Base-by-base conservation (phyloP, 2,113 vertebrate species). In the Paramormyrops kingsleyae region DNA sequence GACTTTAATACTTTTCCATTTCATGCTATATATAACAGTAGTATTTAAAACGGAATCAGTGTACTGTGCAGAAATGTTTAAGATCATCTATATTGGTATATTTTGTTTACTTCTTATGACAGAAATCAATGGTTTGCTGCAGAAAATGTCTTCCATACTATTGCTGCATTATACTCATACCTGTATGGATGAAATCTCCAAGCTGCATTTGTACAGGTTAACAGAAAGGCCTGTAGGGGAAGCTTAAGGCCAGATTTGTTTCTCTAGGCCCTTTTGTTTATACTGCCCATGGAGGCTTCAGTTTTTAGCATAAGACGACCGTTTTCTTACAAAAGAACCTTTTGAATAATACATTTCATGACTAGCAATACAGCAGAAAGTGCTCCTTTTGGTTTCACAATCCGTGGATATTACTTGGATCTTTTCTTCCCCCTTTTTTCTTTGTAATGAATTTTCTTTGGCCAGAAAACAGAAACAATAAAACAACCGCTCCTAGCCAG, bases 391-490 rank as follows among this genome's bases (percentile, higher is more conserved):
- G 24, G 3, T 86, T 89, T 89, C 83, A 70, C 49, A 89, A 89
- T 85, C 6, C n/a, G 0, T 49, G 35, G 2, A 85, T 49, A 50
- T n/a, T 42, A 46, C 21, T 83, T 46, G 31, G 15, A 83, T 49
- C n/a, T 66, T 70, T 52, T 39, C 15, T 10, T 19, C 15, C 56
- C 24, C 17, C 53, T 90, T 70, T 74, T 50, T 12, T n/a, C 5
- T 80, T 42, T 80, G 31, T 80, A 27, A 87, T 50, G 7, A 85
- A 42, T 56, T 89, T 42, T 89, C 44, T 80, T 59, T 89, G 59
- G 84, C 31, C 27, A 74, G 31, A 59, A 90, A 87, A 87, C 50
- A 83, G n/a, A 52, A 44, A 84, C 59, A 80, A 89, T 50, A 80
- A 77, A 89, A 44, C 2, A 27, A 46, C 83, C 31, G 0, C 31